phyloP scores from a whole-genome alignment of 2,888 invertebrate species.

The Dioctria rufipes region DNA sequence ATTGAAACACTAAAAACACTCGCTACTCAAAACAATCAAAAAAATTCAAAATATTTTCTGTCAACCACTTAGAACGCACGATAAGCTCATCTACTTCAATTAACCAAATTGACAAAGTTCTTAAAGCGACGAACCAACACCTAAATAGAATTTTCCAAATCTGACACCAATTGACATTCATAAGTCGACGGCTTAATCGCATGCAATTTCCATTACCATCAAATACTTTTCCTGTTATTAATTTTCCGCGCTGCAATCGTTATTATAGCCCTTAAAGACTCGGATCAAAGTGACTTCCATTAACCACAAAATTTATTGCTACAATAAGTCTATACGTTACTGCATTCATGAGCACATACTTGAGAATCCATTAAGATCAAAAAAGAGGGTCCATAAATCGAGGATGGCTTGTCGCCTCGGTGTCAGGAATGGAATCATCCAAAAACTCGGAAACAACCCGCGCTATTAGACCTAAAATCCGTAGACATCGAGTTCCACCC shows the following conservation, averaged over 20 bases:
- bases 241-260: slow-evolving; percentile 38
- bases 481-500: slow-evolving; percentile 43
- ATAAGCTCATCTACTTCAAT: too few relatives aligned
- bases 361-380: slow-evolving; percentile 58
- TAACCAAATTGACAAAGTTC: too few relatives aligned
- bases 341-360: slow-evolving; percentile 56
- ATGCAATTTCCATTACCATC: slow-evolving; percentile 44
- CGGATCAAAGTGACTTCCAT: slow-evolving; percentile 55
- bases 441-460: slow-evolving; percentile 48
- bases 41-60: too few relatives aligned
- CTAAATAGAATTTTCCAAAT: too few relatives aligned
- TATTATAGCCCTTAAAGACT: slow-evolving; percentile 38
- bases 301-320: slow-evolving; percentile 59
- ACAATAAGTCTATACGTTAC: slow-evolving; percentile 49
- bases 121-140: too few relatives aligned
- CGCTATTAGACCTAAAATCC: slow-evolving; percentile 18
- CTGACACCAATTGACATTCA: slow-evolving; percentile 7
- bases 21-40: too few relatives aligned
- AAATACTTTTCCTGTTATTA: slow-evolving; percentile 24
- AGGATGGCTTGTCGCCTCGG: slow-evolving; percentile 50
- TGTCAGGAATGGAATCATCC: slow-evolving; percentile 35
- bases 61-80: too few relatives aligned
- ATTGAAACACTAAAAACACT: too few relatives aligned
- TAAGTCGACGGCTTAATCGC: slow-evolving; percentile 41
- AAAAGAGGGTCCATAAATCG: slow-evolving; percentile 55